These are phyloP conservation scores for Lampris incognitus DNA, from an alignment of 2,113 vertebrate species.

Conservation along the genomic window DNA sequence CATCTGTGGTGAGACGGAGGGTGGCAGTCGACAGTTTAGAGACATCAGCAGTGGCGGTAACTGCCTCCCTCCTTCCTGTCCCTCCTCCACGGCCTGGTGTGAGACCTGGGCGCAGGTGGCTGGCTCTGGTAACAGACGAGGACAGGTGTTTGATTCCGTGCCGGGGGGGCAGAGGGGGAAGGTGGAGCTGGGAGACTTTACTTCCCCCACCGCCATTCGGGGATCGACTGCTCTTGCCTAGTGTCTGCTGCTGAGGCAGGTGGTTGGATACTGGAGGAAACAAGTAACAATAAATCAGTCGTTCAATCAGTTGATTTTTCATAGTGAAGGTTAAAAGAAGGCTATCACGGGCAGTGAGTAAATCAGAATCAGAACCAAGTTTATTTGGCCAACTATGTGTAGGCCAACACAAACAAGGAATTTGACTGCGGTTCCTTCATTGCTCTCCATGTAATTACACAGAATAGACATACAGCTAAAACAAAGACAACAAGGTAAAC, in stretches of 20 bases:
- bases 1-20: not conserved
- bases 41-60: conserved; percentile 5
- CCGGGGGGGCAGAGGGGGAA: conserved; percentile 64
- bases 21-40: not conserved
- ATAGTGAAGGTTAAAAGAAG: too few species aligned
- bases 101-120: not conserved
- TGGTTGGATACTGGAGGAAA: conserved; percentile 60
- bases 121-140: conserved; percentile 1
- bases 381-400: too few species aligned
- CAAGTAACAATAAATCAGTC: not conserved
- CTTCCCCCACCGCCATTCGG: not conserved
- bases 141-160: conserved; percentile 59
- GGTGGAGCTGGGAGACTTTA: conserved; percentile 68
- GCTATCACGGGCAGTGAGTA: too few species aligned
- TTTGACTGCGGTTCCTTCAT: too few species aligned
- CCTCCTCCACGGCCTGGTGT: conserved; percentile 43
- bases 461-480: too few species aligned
- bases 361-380: not conserved
- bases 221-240: conserved; percentile 40
- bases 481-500: too few species aligned
- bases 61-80: conserved; percentile 62
- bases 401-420: too few species aligned
- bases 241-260: conserved; percentile 54
- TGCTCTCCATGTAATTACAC: too few species aligned
- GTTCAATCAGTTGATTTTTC: too few species aligned